Evolutionary conservation across 2,888 invertebrate species (phyloP), one percentile per base, ranked within the genome.

Genomic region (Leptodirus hochenwartii): DNA sequence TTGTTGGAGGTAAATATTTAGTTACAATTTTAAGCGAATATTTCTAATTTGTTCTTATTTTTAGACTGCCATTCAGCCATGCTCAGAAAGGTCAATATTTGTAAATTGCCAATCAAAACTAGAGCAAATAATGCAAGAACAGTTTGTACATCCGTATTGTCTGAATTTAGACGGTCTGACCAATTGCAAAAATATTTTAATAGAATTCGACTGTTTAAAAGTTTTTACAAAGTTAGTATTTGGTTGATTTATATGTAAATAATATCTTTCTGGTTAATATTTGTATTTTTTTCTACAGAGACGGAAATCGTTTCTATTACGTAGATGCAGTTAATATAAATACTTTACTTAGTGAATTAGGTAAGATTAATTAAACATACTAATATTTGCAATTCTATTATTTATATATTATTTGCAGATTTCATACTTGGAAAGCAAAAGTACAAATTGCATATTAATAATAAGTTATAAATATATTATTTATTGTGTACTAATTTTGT

Each of bases 121-220:
- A 15, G 79, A 78, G 50, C 44, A 47, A 3, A 47, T 47, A 13
- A 43, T 51, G 17, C 47, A 47, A 30, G 41, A 44, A 9, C 47
- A 50, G 22, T 46, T 52, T 30, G 57, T 63, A 8, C 78, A 79
- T 56, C 78, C 80, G 0, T 79, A 78, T 54, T 69, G 72, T 39
- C 59, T 84, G 33, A 75, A 76, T 22, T 58, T 82, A 38, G 81
- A 82, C 38, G 61, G 64, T 30, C 54, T 62, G 27, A 56, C 53
- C 17, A 64, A 64, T 50, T 69, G 69, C 37, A 45, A 73, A 27
- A 56, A 55, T 25, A 66, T 67, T 2, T 56, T 73, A 1, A 49
- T 52, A 4, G 53, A 16, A 20, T 17, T 34, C 8, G 11, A 12
- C 10, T 32, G 15, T n/a, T 25, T 37, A 13, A 25, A 30, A 22